Conservation (phyloP, 1,140 invertebrate species). For the Elysia chlorotica region DNA sequence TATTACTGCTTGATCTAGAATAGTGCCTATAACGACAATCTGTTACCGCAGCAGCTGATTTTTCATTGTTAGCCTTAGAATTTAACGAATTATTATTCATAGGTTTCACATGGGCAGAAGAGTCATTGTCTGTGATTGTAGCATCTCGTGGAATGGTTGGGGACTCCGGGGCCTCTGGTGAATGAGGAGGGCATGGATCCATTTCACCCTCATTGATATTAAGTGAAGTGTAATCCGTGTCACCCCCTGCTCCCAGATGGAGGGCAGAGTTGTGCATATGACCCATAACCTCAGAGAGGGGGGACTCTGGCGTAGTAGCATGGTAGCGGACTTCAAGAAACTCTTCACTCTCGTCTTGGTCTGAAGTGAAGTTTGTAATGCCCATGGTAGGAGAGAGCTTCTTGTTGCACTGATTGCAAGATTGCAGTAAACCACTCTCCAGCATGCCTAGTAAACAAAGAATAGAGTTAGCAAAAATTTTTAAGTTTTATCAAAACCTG, state of each 20-base stretch:
- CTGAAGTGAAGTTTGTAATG: constrained; percentile 26
- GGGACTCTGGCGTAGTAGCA: background rate
- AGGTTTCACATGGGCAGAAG: too few species aligned
- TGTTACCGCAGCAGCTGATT: background rate
- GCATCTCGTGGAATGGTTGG: constrained; percentile 39
- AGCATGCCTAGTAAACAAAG: constrained; percentile 55
- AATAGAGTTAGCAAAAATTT: too few species aligned
- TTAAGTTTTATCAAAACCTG: too few species aligned
- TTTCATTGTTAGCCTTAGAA: too few species aligned
- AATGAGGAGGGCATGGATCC: background rate
- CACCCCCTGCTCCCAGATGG: background rate
- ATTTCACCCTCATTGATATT: constrained; percentile 8
- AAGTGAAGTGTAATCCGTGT: background rate
- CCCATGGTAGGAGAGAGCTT: constrained; percentile 48
- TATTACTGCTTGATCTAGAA: background rate
- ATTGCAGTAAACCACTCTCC: constrained; percentile 80
- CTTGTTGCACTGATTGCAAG: constrained; percentile 72
- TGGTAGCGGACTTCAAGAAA: constrained; percentile 53
- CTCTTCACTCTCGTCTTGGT: constrained; percentile 39
- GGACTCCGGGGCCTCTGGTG: constrained; percentile 33
- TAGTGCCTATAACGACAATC: background rate
- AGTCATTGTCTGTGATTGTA: background rate
- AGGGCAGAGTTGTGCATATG: constrained; percentile 16
- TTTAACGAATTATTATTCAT: too few species aligned
- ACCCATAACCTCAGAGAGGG: constrained; percentile 18